A percentile compares a stretch with the other conserved stretches of the same genome.
Evolutionary conservation across 1,140 invertebrate species (phyloP).

Genomic region (Matsumurasca onukii): DNA sequence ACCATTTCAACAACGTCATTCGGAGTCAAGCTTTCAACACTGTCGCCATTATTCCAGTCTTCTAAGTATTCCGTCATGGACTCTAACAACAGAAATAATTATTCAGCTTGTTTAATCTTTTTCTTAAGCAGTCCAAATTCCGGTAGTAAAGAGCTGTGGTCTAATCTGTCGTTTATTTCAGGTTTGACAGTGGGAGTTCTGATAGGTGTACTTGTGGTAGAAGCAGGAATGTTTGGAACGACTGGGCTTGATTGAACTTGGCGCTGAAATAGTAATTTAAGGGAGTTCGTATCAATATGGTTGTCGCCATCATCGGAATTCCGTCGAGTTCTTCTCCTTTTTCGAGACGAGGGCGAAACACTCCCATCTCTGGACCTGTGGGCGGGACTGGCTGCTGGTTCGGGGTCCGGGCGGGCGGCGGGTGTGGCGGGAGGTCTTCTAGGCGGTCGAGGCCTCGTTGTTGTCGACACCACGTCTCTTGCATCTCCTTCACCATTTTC

Average conservation of each 20-base stretch:
- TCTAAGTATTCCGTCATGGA: slow-evolving; percentile 77
- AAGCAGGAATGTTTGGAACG: slow-evolving; percentile 45
- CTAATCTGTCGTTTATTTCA: slow-evolving; percentile 15
- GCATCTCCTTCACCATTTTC: slow-evolving; percentile 58
- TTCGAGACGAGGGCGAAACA: slow-evolving; percentile 42
- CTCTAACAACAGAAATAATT: slow-evolving; percentile 51
- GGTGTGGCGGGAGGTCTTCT: slow-evolving; percentile 21
- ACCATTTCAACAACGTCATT: slow-evolving; percentile 67
- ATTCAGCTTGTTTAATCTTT: slow-evolving; percentile 42
- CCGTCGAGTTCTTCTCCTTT: slow-evolving; percentile 42
- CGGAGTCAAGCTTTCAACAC: slow-evolving; percentile 77
- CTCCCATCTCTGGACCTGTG: slow-evolving; percentile 41
- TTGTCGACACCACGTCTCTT: slow-evolving; percentile 34
- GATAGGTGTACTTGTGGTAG: slow-evolving; percentile 32
- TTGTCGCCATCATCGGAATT: slow-evolving; percentile 43
- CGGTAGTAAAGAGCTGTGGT: slow-evolving; percentile 10
- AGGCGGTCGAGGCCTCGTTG: slow-evolving; percentile 29
- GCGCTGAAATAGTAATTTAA: slow-evolving; percentile 42
- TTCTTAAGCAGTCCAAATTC: slow-evolving; percentile 35
- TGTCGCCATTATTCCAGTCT: slow-evolving; percentile 66
- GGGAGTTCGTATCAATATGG: slow-evolving; percentile 40
- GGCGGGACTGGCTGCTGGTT: slow-evolving; percentile 7
- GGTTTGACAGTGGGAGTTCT: slow-evolving; percentile 28
- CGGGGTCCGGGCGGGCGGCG: slow-evolving; percentile 9
- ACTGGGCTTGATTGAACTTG: slow-evolving; percentile 36